These are phyloP conservation scores for Laticauda laticaudata DNA, from an alignment of 2,113 vertebrate genomes.

Conservation along the genomic window DNA sequence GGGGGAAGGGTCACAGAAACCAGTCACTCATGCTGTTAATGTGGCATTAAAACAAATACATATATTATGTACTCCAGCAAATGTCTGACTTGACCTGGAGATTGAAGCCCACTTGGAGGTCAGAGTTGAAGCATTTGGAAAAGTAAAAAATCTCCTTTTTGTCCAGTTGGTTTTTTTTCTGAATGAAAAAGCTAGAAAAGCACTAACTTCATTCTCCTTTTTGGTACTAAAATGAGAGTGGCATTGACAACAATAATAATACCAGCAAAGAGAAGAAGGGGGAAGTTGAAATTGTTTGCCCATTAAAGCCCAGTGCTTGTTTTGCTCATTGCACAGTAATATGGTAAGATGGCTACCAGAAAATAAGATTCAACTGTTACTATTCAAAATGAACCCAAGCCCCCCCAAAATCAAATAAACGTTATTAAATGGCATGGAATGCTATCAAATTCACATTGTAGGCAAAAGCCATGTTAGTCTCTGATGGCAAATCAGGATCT, in stretches of 20 bases:
- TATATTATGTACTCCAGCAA: constrained; percentile 70
- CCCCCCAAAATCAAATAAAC: not conserved
- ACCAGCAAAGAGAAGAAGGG: not conserved
- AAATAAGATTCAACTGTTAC: not conserved
- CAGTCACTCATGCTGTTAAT: constrained; percentile 69
- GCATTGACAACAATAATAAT: not conserved
- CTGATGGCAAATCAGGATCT: not conserved
- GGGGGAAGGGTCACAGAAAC: constrained; percentile 75
- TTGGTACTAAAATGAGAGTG: not conserved
- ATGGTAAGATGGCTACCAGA: not conserved
- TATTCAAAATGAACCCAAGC: not conserved
- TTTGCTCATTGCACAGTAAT: not conserved
- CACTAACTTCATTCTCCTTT: not conserved
- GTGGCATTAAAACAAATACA: constrained; percentile 72
- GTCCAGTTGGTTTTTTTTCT: not conserved
- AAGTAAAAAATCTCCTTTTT: not conserved
- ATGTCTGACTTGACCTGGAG: constrained; percentile 55
- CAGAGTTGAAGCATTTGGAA: constrained; percentile 39
- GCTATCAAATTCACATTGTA: not conserved
- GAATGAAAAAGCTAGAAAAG: constrained; percentile 18
- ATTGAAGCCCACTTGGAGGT: constrained; percentile 56
- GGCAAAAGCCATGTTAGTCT: not conserved
- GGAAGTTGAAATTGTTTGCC: not conserved
- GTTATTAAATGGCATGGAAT: not conserved
- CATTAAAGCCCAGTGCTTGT: not conserved